A percentile compares a stretch with the other conserved stretches of the same genome.
These are phyloP conservation scores for Tricholaema leucomelas DNA, from an alignment of 2,113 vertebrate genomes.

Conservation along the genomic window DNA sequence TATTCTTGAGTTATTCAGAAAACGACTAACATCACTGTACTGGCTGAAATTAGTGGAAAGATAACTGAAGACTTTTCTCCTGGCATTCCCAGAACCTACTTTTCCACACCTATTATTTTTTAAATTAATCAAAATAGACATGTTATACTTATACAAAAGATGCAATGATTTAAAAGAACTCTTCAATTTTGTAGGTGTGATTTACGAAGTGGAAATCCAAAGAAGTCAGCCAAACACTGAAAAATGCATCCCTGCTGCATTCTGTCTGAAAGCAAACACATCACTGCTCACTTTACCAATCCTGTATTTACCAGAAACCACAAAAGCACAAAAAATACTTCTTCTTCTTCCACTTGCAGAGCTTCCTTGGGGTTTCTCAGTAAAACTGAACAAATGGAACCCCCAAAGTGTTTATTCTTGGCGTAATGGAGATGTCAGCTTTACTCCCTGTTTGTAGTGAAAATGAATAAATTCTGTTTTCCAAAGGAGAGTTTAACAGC, in stretches of 20 bases:
- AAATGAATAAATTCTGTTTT: conserved; percentile 20
- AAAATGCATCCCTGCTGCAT: not conserved
- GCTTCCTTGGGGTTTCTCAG: conserved; percentile 33
- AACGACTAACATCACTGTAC: not conserved
- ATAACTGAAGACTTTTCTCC: not conserved
- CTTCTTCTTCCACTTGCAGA: not conserved
- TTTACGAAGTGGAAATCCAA: not conserved
- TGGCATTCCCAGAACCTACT: not conserved
- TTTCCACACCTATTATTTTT: conserved; percentile 13
- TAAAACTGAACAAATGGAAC: conserved; percentile 21
- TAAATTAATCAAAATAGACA: not conserved
- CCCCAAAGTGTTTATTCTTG: conserved; percentile 20
- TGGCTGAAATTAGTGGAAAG: not conserved
- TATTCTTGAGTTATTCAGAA: not conserved
- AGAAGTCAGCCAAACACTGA: not conserved
- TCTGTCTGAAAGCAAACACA: conserved; percentile 47
- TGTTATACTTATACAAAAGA: not conserved
- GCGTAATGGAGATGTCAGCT: conserved; percentile 19
- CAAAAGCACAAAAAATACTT: conserved; percentile 28
- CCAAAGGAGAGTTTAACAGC: conserved; percentile 1
- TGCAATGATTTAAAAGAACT: not conserved
- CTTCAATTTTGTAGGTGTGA: not conserved
- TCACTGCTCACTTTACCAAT: conserved; percentile 18
- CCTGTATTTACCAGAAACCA: conserved; percentile 23
- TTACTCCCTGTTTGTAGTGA: conserved; percentile 29